Evolutionary conservation across 2,797 vertebrate species (phyloP).

Genomic region (Rachycentron canadum): DNA sequence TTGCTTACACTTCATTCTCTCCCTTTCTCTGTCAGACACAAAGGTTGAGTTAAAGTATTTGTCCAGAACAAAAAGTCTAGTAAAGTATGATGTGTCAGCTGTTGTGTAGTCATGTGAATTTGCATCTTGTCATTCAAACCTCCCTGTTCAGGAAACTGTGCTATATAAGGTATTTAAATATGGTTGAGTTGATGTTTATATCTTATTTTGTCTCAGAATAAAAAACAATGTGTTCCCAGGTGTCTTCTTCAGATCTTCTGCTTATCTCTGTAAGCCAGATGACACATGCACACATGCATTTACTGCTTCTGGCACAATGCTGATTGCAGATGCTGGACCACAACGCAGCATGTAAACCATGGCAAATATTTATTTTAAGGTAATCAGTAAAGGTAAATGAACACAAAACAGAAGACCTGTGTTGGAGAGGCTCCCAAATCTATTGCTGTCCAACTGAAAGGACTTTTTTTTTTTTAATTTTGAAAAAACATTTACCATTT

Average conservation of each 20-base stretch:
- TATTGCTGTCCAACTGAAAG: constrained; percentile 28
- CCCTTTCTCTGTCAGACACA: constrained; percentile 29
- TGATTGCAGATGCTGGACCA: constrained; percentile 54
- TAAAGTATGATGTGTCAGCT: not conserved
- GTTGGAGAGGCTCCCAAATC: constrained; percentile 10
- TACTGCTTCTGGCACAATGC: constrained; percentile 37
- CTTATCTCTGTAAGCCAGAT: constrained; percentile 65
- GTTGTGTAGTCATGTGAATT: not conserved
- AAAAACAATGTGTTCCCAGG: constrained; percentile 1
- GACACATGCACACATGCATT: constrained; percentile 66
- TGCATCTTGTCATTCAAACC: not conserved
- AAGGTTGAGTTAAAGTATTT: constrained; percentile 26
- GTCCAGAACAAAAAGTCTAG: constrained; percentile 25
- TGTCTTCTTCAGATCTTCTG: constrained; percentile 19
- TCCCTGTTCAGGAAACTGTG: not conserved
- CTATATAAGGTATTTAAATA: constrained; percentile 13
- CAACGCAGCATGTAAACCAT: constrained; percentile 50
- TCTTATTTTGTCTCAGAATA: constrained; percentile 21
- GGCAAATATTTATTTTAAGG: constrained; percentile 76
- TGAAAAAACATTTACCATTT: constrained; percentile 13
- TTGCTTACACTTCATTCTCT: constrained; percentile 38
- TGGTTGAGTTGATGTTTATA: constrained; percentile 7
- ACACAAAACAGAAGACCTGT: constrained; percentile 46
- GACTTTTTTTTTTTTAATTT: not conserved
- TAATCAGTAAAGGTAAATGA: constrained; percentile 74